phyloP scores from a whole-genome alignment of 2,888 invertebrate species.

The Mylabris sibirica region DNA sequence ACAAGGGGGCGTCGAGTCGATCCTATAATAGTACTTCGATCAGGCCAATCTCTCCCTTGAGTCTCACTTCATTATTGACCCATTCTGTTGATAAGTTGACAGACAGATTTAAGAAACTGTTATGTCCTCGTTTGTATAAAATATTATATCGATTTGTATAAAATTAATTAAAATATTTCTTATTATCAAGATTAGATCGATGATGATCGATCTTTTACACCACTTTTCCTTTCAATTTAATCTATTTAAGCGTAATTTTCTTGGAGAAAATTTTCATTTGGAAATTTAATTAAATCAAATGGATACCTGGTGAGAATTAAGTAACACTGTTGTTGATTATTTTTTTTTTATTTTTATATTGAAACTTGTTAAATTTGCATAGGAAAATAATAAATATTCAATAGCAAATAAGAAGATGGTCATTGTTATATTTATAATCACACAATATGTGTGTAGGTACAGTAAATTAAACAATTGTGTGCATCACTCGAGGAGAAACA shows the following conservation, averaged over 20 bases:
- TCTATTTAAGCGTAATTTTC: not conserved
- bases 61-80: constrained; percentile 57
- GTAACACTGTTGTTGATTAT: constrained; percentile 10
- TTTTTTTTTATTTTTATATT: constrained; percentile 4
- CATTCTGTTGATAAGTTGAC: constrained; percentile 43
- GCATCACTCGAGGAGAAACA: not conserved
- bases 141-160: constrained; percentile 14
- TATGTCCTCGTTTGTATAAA: constrained; percentile 32
- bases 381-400: constrained; percentile 29
- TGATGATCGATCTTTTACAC: not conserved
- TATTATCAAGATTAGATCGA: not conserved
- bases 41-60: constrained; percentile 55
- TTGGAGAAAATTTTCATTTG: not conserved
- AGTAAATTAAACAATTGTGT: not conserved
- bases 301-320: constrained; percentile 9
- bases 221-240: constrained; percentile 2
- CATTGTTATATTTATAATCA: not conserved
- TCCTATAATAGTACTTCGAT: constrained; percentile 52
- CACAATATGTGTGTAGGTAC: not conserved
- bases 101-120: constrained; percentile 35
- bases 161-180: constrained; percentile 17
- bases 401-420: constrained; percentile 20
- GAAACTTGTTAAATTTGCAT: constrained; percentile 24
- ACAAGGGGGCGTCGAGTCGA: constrained; percentile 28
- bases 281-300: not conserved